Evolutionary conservation across 2,797 vertebrate genomes (phyloP).

Genomic region (Danio aesculapii): DNA sequence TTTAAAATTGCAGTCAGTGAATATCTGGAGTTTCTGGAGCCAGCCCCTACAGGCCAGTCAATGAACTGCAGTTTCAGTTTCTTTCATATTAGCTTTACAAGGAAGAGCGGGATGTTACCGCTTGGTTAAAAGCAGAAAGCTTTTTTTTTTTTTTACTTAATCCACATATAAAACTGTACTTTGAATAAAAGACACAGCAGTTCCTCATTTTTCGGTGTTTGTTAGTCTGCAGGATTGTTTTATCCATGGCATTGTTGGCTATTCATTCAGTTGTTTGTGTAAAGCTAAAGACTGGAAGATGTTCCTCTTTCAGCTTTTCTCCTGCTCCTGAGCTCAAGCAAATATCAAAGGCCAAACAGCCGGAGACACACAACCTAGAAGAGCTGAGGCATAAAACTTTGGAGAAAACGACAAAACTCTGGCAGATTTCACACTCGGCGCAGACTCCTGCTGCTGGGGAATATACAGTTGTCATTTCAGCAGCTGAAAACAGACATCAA

Average conservation of each 20-base stretch:
- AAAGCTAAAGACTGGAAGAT: not conserved
- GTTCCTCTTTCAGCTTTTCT: not conserved
- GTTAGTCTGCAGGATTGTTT: too few species aligned
- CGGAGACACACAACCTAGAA: conserved; percentile 1
- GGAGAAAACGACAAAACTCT: conserved; percentile 29
- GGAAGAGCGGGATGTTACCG: too few species aligned
- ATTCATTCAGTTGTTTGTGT: not conserved
- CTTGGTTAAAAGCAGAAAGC: too few species aligned
- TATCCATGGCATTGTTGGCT: not conserved
- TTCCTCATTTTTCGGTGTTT: too few species aligned
- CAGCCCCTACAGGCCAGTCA: too few species aligned
- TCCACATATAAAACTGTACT: too few species aligned
- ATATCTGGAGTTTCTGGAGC: too few species aligned
- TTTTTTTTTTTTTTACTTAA: too few species aligned
- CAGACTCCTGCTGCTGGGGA: conserved; percentile 59
- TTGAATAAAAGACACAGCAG: too few species aligned
- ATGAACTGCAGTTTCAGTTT: too few species aligned
- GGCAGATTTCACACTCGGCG: conserved; percentile 36
- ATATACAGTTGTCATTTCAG: conserved; percentile 62
- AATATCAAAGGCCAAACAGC: not conserved
- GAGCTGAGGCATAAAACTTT: conserved; percentile 4
- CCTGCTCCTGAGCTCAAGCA: not conserved
- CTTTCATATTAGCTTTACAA: too few species aligned
- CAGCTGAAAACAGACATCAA: conserved; percentile 67
- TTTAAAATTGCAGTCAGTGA: too few species aligned